These are phyloP conservation scores for Toxotes lorentzi DNA, from an alignment of 2,797 vertebrate species.

Conservation along the genomic window DNA sequence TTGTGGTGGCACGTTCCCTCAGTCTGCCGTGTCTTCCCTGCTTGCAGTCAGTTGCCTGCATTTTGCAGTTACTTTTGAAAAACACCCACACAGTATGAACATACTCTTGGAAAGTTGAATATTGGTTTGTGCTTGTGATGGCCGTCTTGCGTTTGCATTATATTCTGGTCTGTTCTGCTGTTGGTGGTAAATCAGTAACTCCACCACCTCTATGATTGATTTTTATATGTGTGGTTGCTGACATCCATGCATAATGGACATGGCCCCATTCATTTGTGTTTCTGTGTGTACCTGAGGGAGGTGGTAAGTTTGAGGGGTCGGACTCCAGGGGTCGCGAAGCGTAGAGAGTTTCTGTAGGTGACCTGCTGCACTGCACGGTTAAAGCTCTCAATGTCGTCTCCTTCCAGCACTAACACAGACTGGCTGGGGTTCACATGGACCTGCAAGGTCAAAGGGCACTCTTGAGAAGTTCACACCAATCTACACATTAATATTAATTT, in stretches of 20 bases:
- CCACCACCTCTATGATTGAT: not conserved
- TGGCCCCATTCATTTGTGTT: not conserved
- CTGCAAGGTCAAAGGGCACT: slow-evolving; percentile 75
- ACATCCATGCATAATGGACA: not conserved
- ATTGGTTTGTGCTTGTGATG: no score
- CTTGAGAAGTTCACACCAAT: not conserved
- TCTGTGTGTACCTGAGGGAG: slow-evolving; percentile 89
- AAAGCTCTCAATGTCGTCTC: slow-evolving; percentile 97
- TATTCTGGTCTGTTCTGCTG: not conserved
- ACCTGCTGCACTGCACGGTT: slow-evolving; percentile 98
- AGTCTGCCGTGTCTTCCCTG: not conserved
- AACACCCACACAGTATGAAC: not conserved
- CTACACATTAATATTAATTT: not conserved
- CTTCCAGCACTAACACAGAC: slow-evolving; percentile 96
- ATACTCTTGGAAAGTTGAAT: not conserved
- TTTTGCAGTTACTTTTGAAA: not conserved
- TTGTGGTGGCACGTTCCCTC: not conserved
- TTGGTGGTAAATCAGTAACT: not conserved
- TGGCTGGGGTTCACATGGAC: slow-evolving; percentile 99
- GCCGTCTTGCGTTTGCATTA: not conserved
- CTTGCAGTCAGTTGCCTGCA: slow-evolving; percentile 6
- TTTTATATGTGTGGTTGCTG: not conserved
- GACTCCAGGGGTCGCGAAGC: slow-evolving; percentile 96
- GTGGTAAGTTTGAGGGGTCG: slow-evolving; percentile 95
- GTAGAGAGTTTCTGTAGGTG: slow-evolving; percentile 97